Evolutionary conservation across 2,113 vertebrate genomes (phyloP), one percentile per base, ranked within the genome.

Genomic region (Halichoerus grypus): DNA sequence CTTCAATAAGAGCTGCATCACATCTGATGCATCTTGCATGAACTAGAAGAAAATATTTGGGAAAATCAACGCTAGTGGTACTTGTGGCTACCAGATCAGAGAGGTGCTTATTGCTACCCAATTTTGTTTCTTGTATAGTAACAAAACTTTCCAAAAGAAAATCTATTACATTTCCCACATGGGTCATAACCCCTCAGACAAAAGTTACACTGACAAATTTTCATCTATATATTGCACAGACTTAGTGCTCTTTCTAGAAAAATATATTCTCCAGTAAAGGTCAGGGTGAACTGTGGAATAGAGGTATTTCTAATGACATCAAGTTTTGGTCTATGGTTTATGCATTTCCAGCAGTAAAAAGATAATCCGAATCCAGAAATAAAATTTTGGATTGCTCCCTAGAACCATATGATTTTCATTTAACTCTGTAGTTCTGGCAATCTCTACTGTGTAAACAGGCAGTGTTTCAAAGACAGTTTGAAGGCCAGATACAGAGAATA

Each of bases 1-100:
- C 97, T 99, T 99, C 94, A 99, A 24, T 59, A 99, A 99, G 3
- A 99, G 98, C 97, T 99, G 99, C 99, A 99, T 99, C 95, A 99
- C 99, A 49, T 99, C 99, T 0, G 99, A 99, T 13, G 99, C 99
- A n/a, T 99, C 99, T 49, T 99, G 99, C 99, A 99, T 99, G 98
- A 99, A 99, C 99, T 99, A 97, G 61, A 96, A 49, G 0, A 94
- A 83, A 61, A 95, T 36, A 95, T 8, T 53, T 10, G 19, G 36
- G 39, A 36, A 81, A 83, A 74, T n/a, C 3, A 85, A 16, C 57
- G 90, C 1, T 21, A 59, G 24, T 10, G 36, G 80, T 24, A 83
- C 3, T 33, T 16, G 12, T 36, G 26, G n/a, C 16, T 67, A 49
- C 19, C 57, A 39, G 42, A 61, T 18, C 31, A 92, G 21, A 85